Evolutionary conservation across 1,140 invertebrate genomes (phyloP), one percentile per base, ranked within the genome.

Genomic region (Bombus picipes): DNA sequence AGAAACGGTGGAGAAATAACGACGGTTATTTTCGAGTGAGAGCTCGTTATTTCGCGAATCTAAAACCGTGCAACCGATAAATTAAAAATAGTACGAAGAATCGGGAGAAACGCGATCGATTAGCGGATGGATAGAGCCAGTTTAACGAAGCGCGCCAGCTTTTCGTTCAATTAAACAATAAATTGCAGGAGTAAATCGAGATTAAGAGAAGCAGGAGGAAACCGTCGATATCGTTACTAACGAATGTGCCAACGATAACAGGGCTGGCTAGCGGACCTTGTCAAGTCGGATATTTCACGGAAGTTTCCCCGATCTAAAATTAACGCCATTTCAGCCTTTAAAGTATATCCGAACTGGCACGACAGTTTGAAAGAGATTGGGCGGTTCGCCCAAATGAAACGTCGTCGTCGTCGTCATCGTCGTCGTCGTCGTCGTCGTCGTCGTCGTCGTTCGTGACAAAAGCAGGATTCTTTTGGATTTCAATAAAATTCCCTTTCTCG

Each of bases 111-210:
- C 0, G 6, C 32, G 12, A 68, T 47, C 28, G 70, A 74, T 82
- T 34, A 25, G 41, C 59, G 43, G 43, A 62, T n/a, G 4, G 39
- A n/a, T 59, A 12, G 13, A 18, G 28, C 8, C 1, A n/a, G 70
- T 59, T 75, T 34, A 34, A 39, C 13, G 39, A 28, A 68, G 43
- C 62, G 32, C 12, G 25, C 2, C 6, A 6, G 47, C 37, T 34
- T 82, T 75, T 39, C 71, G 57, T 75, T 75, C 72, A 15, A 75
- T 83, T 76, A 39, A 79, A 18, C 39, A 28, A 37, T 53, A 73
- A 62, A 76, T 75, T n/a, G 81, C 25, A 25, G 47, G n/a, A 72
- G 68, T 76, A 76, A 88, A 76, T 85, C 71, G 66, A 72, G 76
- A 88, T 88, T 81, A 80, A 88, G 43, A 25, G n/a, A 34, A 62